Percentiles rank a stretch among this genome's conserved stretches.
phyloP scores from a whole-genome alignment of 2,888 invertebrate genomes.

The Amphiduros pacificus region DNA sequence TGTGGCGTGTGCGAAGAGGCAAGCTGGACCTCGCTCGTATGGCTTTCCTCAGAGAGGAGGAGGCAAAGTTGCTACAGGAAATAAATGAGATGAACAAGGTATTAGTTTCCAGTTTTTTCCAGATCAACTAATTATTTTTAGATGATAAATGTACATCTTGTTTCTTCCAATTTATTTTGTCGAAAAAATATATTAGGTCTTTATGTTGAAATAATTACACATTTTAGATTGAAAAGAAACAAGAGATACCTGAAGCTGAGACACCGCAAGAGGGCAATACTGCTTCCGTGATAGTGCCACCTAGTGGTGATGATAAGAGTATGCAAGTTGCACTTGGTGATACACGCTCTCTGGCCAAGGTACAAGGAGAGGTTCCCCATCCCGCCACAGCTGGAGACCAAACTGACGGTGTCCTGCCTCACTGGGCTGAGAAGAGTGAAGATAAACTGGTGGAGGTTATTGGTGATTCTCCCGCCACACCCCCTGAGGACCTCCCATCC shows the following conservation, averaged over 20 bases:
- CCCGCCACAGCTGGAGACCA: background rate
- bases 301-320: background rate
- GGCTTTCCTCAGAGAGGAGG: slow-evolving; percentile 40
- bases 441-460: background rate
- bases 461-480: background rate
- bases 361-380: background rate
- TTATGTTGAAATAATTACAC: too few species aligned
- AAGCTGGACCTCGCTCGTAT: slow-evolving; percentile 39
- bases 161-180: too few species aligned
- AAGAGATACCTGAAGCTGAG: too few species aligned
- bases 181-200: too few species aligned
- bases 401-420: slow-evolving; percentile 2
- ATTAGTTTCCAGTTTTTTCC: too few species aligned
- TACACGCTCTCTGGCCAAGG: background rate
- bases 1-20: slow-evolving; percentile 50
- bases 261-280: too few species aligned
- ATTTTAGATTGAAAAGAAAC: too few species aligned
- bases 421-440: background rate
- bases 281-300: too few species aligned
- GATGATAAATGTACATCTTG: too few species aligned
- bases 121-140: too few species aligned
- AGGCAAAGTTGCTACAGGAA: too few species aligned
- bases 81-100: too few species aligned
- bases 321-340: background rate
- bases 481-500: slow-evolving; percentile 26